Base-by-base conservation (phyloP, 37 sponge, comb jelly and placozoan species). In the Aphrocallistes beatrix region DNA sequence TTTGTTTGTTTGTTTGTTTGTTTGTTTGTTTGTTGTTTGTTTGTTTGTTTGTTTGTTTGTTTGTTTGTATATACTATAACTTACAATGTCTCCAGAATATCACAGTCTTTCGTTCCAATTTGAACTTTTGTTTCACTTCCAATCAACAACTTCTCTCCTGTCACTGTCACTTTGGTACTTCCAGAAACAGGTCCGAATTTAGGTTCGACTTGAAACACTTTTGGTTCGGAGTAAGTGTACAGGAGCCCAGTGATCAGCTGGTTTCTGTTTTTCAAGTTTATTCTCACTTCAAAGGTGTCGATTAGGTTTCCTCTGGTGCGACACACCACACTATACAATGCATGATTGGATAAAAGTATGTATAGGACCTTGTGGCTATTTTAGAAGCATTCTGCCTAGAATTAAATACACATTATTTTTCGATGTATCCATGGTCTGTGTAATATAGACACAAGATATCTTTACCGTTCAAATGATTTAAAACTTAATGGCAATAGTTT, bases 191-290 rank as follows among this genome's bases (percentile, higher is more conserved):
- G 75, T 25, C 75, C 75, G 3, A 60, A 3, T 32, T 1, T 60
- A 25, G 75, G 75, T 60, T 60, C 75, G 28, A 60, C 6, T 60
- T 60, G 1, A 13, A 60, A 60, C 21, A 60, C 75, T 30, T 60
- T 60, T 60, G 75, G 75, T 60, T 60, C 75, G 32, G 75, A 60
- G n/a, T 60, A 60, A 28, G 75, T 60, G 75, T 60, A 60, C 75
- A 25, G 8, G 1, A 60, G 75, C 1, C 75, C 75, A 25, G 10
- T 19, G 3, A 60, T 13, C 3, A 30, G n/a, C n/a, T 19, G 21
- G 75, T 28, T 13, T 8, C n/a, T 60, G 8, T 13, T 30, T 60
- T 30, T 21, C 34, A 60, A 3, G 8, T 3, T 21, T 60, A 60
- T 19, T 32, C 8, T 28, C 8, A 60, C 75, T 3, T 60, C 21